These are phyloP conservation scores for Mormoops blainvillei DNA, from an alignment of 2,113 vertebrate species.

Conservation along the genomic window DNA sequence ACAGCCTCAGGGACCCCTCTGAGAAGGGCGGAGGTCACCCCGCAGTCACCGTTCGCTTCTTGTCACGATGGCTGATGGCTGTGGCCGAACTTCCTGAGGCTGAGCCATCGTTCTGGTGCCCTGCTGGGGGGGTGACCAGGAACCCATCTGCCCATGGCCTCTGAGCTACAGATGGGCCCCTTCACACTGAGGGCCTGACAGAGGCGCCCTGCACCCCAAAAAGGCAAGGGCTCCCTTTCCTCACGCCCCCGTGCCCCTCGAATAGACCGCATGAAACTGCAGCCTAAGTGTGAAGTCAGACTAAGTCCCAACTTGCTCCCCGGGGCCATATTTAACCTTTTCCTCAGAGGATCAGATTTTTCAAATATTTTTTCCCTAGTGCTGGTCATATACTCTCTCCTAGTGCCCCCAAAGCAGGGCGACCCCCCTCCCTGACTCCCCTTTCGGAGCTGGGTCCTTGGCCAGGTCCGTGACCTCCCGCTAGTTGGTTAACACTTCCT, in stretches of 20 bases:
- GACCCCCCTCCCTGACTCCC: no score
- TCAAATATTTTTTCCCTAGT: background rate
- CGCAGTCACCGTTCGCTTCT: accelerated
- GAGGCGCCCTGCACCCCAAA: accelerated
- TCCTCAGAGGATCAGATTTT: background rate
- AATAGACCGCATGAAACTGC: accelerated
- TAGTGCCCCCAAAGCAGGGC: background rate
- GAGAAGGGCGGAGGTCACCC: background rate
- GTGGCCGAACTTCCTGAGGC: background rate
- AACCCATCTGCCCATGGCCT: no score
- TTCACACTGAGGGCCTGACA: accelerated
- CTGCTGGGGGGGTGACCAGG: background rate
- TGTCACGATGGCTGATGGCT: accelerated
- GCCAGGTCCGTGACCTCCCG: no score
- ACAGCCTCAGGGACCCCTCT: background rate
- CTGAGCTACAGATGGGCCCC: background rate
- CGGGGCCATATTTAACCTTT: background rate
- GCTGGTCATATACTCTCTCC: accelerated
- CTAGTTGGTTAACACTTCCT: background rate
- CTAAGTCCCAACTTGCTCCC: background rate
- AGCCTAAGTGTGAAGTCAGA: accelerated
- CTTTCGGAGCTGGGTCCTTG: background rate
- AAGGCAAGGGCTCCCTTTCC: background rate
- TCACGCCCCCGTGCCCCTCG: accelerated
- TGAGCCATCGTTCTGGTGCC: background rate